Evolutionary conservation across 1,140 invertebrate species (phyloP).

Genomic region (Formica selysi): DNA sequence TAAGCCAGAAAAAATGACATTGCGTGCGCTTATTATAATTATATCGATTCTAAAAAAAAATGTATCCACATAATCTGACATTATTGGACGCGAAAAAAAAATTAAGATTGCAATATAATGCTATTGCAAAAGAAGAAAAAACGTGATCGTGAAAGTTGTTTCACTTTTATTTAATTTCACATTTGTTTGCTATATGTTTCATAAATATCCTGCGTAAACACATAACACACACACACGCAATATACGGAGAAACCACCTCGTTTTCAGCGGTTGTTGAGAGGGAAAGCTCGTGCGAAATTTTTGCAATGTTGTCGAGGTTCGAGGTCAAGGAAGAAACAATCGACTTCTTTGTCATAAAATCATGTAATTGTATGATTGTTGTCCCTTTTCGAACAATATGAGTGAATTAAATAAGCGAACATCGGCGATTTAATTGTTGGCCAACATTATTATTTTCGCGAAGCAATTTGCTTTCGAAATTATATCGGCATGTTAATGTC

Average conservation of each 20-base stretch:
- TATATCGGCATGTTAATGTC: constrained; percentile 2
- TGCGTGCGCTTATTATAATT: not conserved
- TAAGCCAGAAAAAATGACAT: not conserved
- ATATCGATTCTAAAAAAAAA: constrained; percentile 1
- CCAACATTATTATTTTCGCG: constrained; percentile 5
- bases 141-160: not conserved
- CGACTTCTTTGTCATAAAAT: not conserved
- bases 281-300: constrained; percentile 62
- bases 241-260: constrained; percentile 30
- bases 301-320: constrained; percentile 41
- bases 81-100: not conserved
- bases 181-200: constrained; percentile 4
- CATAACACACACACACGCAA: not conserved
- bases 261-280: constrained; percentile 58
- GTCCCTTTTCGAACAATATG: not conserved
- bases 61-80: not conserved
- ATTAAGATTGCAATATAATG: not conserved
- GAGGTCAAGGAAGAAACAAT: constrained; percentile 41
- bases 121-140: not conserved
- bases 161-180: constrained; percentile 24
- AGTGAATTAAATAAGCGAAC: constrained; percentile 9
- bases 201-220: not conserved
- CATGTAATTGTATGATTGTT: not conserved
- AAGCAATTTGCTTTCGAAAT: constrained; percentile 31
- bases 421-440: constrained; percentile 34